Conservation (phyloP, 2,797 vertebrate species). For the Pygocentrus nattereri region DNA sequence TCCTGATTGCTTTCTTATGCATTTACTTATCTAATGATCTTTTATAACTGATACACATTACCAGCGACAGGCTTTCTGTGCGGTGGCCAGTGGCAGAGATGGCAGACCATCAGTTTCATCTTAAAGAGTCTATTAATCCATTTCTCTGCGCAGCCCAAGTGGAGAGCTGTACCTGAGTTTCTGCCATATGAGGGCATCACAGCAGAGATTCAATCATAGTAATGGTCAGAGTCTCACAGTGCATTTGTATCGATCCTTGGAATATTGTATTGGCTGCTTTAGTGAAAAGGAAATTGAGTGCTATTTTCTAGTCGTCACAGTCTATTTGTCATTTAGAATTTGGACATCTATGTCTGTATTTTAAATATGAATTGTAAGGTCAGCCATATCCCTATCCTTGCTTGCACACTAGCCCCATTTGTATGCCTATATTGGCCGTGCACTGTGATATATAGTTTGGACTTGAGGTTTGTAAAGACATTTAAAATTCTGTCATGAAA, state of each 20-base stretch:
- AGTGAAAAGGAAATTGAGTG: constrained; percentile 67
- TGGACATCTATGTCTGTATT: constrained; percentile 45
- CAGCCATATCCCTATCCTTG: constrained; percentile 30
- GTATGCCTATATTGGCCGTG: constrained; percentile 20
- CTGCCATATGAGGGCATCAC: constrained; percentile 57
- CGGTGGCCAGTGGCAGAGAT: constrained; percentile 38
- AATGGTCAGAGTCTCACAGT: constrained; percentile 66
- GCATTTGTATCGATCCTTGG: constrained; percentile 60
- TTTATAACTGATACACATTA: constrained; percentile 57
- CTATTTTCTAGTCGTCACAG: constrained; percentile 68
- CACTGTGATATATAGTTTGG: constrained; percentile 24
- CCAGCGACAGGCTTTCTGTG: constrained; percentile 47
- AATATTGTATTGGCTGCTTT: constrained; percentile 63
- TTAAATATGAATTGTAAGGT: constrained; percentile 53
- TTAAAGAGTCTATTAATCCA: constrained; percentile 60
- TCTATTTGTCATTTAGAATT: constrained; percentile 67
- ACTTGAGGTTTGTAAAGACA: constrained; percentile 14
- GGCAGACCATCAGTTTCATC: constrained; percentile 52
- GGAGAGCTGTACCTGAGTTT: constrained; percentile 42
- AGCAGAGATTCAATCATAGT: constrained; percentile 64
- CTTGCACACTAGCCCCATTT: constrained; percentile 44
- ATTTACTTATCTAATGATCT: constrained; percentile 56
- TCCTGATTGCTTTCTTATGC: constrained; percentile 48
- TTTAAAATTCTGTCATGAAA: constrained; percentile 12
- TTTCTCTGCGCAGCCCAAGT: constrained; percentile 48